phyloP scores from a whole-genome alignment of 2,113 vertebrate species.

The Corynorhinus townsendii region DNA sequence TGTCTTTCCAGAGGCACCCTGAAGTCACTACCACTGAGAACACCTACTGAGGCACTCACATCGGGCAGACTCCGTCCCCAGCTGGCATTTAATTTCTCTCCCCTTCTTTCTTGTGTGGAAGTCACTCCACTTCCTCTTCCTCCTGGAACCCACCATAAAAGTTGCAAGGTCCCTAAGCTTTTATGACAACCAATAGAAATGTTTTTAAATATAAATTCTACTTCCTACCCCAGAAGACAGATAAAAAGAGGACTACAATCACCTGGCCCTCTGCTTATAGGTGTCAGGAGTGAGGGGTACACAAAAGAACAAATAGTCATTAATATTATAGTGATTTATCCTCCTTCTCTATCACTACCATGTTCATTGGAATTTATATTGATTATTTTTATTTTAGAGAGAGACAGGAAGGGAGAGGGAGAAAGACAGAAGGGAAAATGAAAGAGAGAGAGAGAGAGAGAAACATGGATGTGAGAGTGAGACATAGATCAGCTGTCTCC shows the following conservation, averaged over 20 bases:
- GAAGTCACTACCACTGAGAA: not conserved
- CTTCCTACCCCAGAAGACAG: not conserved
- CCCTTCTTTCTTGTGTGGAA: not conserved
- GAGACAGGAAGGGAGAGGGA: too few relatives aligned
- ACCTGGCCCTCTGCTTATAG: not conserved
- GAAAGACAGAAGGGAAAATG: too few relatives aligned
- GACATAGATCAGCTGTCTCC: too few relatives aligned
- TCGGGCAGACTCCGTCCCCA: not conserved
- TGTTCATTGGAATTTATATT: too few relatives aligned
- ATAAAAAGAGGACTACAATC: not conserved
- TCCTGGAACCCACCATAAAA: not conserved
- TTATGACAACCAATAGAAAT: not conserved
- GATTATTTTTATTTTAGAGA: too few relatives aligned
- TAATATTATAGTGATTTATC: not conserved
- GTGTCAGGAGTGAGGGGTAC: not conserved
- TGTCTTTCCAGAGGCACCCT: rapidly evolving
- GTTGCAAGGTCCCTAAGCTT: not conserved
- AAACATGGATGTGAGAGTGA: too few relatives aligned
- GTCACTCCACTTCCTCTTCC: not conserved
- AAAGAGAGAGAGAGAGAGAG: too few relatives aligned
- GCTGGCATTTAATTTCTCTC: not conserved
- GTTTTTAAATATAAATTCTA: not conserved
- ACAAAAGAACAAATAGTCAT: not conserved
- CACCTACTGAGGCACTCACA: too few relatives aligned
- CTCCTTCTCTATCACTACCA: not conserved